phyloP scores from a whole-genome alignment of 2,797 vertebrate species.

The Streptopelia turtur region DNA sequence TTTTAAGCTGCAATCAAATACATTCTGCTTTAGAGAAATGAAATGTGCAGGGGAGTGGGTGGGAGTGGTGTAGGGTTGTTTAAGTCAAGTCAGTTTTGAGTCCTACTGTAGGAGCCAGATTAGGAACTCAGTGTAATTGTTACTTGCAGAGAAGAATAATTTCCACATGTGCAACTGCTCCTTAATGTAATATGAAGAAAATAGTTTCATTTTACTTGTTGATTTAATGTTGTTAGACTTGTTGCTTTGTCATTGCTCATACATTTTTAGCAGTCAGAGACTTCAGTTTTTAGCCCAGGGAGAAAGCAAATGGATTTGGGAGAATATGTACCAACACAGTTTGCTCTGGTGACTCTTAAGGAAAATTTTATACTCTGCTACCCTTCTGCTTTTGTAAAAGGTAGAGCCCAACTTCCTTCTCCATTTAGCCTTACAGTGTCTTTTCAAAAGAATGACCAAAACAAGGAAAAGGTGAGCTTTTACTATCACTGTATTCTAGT shows the following conservation, averaged over 20 bases:
- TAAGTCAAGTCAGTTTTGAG: neutral
- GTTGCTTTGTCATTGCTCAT: neutral
- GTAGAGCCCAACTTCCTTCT: neutral
- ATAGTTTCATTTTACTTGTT: neutral
- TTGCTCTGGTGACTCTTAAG: neutral
- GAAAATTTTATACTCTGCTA: neutral
- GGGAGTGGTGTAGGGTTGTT: rapidly evolving
- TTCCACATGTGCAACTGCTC: neutral
- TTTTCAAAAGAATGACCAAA: neutral
- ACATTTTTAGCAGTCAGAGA: neutral
- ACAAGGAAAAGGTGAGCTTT: neutral
- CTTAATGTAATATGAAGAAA: neutral
- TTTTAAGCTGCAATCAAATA: neutral
- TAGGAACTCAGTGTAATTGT: neutral
- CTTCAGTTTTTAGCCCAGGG: neutral
- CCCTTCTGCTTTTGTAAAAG: neutral
- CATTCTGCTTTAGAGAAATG: neutral
- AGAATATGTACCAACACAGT: rapidly evolving
- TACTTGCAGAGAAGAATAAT: neutral
- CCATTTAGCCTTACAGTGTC: neutral
- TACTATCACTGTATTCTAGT: neutral
- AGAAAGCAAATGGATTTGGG: neutral
- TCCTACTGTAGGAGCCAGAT: neutral
- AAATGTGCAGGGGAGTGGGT: neutral
- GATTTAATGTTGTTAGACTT: neutral